These are phyloP conservation scores for Fulmarus glacialis DNA, from an alignment of 2,113 vertebrate species.

Conservation along the genomic window DNA sequence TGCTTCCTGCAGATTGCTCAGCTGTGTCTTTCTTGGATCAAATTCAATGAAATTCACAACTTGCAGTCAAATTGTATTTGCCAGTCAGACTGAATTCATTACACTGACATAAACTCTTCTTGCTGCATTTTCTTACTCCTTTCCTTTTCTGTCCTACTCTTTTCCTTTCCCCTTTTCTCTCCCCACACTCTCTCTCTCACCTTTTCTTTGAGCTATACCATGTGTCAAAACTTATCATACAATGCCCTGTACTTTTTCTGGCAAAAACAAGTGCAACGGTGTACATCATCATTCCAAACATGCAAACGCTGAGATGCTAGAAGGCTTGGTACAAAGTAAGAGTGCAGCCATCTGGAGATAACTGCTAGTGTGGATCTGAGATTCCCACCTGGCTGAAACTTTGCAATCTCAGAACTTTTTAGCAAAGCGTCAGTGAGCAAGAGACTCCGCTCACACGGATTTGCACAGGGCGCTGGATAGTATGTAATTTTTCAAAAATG, in stretches of 20 bases:
- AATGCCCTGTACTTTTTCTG: constrained; percentile 55
- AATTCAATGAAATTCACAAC: constrained; percentile 73
- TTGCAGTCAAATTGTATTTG: constrained; percentile 72
- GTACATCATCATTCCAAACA: constrained; percentile 57
- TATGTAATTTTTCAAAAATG: not conserved
- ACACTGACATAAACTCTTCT: constrained; percentile 47
- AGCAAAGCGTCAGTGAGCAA: not conserved
- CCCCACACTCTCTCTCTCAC: not conserved
- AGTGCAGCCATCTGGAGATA: constrained; percentile 68
- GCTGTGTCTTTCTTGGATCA: constrained; percentile 77
- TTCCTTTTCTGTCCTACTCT: not conserved
- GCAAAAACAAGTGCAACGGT: constrained; percentile 66
- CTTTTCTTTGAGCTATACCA: constrained; percentile 29
- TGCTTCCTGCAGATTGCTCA: constrained; percentile 79
- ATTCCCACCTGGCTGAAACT: constrained; percentile 35
- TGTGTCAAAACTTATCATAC: constrained; percentile 56
- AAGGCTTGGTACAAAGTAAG: constrained; percentile 33
- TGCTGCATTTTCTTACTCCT: not conserved
- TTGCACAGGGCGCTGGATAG: not conserved
- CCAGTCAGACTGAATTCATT: constrained; percentile 72
- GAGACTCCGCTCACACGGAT: not conserved
- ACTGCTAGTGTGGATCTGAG: constrained; percentile 4
- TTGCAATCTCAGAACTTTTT: constrained; percentile 26
- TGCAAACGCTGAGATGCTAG: constrained; percentile 33
- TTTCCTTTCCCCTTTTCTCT: not conserved